Percentiles rank a stretch among this genome's conserved stretches.
Evolutionary conservation across 2,888 invertebrate genomes (phyloP).

Genomic region (Andrena dorsata): DNA sequence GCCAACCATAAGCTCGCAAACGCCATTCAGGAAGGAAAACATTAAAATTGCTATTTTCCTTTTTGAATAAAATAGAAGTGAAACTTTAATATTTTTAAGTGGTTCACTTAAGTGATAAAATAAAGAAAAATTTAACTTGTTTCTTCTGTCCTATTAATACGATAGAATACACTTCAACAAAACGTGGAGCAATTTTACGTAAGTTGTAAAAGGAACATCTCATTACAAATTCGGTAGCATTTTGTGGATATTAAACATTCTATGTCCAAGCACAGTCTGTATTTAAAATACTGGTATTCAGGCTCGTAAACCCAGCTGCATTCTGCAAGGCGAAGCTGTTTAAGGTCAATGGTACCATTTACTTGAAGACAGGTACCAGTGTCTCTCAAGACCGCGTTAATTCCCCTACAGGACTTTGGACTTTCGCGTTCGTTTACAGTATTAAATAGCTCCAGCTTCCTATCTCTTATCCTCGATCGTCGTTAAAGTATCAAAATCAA

Average conservation of each 20-base stretch:
- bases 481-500: no score
- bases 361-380: slow-evolving; percentile 1
- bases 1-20: background rate
- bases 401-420: background rate
- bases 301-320: slow-evolving; percentile 19
- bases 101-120: no score
- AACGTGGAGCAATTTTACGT: no score
- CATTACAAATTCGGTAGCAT: no score
- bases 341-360: slow-evolving; percentile 31
- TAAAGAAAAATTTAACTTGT: no score
- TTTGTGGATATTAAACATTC: background rate
- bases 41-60: no score
- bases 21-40: no score
- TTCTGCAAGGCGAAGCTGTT: slow-evolving; percentile 24
- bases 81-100: no score
- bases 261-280: background rate
- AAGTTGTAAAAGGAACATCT: no score
- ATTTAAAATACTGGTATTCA: background rate
- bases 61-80: no score
- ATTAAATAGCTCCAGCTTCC: background rate
- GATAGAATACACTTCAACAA: no score
- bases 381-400: background rate
- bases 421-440: background rate
- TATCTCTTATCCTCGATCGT: background rate
- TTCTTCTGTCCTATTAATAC: no score